A percentile compares a stretch with the other conserved stretches of the same genome.
Conservation (phyloP, 2,113 vertebrate species). For the Rhinoderma darwinii region DNA sequence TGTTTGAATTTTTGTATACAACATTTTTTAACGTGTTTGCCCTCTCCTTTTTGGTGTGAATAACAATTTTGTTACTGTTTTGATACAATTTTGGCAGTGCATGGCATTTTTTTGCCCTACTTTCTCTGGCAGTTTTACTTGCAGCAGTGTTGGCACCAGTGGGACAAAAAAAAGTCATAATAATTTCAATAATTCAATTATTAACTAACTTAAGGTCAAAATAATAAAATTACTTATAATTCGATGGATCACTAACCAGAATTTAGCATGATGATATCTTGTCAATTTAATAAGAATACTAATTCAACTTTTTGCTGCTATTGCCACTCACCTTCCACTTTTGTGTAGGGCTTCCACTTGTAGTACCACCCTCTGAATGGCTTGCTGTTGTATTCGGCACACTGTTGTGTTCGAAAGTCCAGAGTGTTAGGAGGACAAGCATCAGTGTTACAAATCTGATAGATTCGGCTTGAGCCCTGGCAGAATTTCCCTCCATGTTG, state of each 20-base stretch:
- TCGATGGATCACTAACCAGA: background rate
- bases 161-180: background rate
- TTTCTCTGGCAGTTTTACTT: too few relatives aligned
- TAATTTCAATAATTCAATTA: background rate
- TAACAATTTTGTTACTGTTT: too few relatives aligned
- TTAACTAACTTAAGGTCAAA: background rate
- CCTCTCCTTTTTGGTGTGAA: too few relatives aligned
- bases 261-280: background rate
- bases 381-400: constrained; percentile 95
- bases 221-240: too few relatives aligned
- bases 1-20: too few relatives aligned
- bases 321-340: constrained; percentile 88
- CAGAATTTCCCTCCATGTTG: constrained; percentile 94
- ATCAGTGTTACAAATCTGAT: constrained; percentile 86
- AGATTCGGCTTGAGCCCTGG: constrained; percentile 81
- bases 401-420: constrained; percentile 93
- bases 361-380: constrained; percentile 98
- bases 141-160: background rate
- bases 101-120: too few relatives aligned
- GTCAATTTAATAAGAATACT: background rate
- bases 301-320: background rate
- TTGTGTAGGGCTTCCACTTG: constrained; percentile 98
- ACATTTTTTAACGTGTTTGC: too few relatives aligned
- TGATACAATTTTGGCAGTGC: too few relatives aligned
- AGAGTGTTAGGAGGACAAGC: constrained; percentile 74